Percentiles rank a stretch among this genome's conserved stretches.
Conservation (phyloP, 1,140 invertebrate species). For the Ditylenchus dipsaci region DNA sequence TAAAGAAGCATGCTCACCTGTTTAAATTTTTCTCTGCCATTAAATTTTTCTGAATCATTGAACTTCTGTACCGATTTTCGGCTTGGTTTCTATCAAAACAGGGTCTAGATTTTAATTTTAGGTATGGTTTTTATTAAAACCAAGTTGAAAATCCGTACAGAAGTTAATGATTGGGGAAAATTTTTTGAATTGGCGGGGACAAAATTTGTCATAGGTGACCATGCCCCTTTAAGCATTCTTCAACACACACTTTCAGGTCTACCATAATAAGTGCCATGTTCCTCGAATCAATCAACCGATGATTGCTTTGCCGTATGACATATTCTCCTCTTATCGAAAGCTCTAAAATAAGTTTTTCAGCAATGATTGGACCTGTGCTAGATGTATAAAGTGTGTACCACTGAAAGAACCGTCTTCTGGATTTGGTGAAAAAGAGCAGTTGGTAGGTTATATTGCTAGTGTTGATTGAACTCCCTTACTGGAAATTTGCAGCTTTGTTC, state of each 20-base stretch:
- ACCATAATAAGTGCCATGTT: not conserved
- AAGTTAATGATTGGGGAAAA: too few relatives aligned
- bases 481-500: not conserved
- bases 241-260: not conserved
- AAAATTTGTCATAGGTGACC: too few relatives aligned
- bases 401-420: not conserved
- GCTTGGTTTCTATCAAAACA: too few relatives aligned
- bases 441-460: not conserved
- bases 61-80: too few relatives aligned
- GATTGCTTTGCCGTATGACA: not conserved
- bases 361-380: not conserved
- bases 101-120: too few relatives aligned
- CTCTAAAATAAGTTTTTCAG: not conserved
- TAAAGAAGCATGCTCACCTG: too few relatives aligned
- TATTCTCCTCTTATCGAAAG: not conserved
- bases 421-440: not conserved
- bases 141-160: too few relatives aligned
- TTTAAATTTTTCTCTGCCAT: too few relatives aligned
- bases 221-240: too few relatives aligned
- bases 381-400: not conserved
- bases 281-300: not conserved
- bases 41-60: too few relatives aligned
- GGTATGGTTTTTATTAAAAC: too few relatives aligned
- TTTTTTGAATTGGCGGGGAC: too few relatives aligned
- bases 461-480: not conserved